Evolutionary conservation across 2,113 vertebrate genomes (phyloP), one percentile per base, ranked within the genome.

Genomic region (Mustela lutreola): DNA sequence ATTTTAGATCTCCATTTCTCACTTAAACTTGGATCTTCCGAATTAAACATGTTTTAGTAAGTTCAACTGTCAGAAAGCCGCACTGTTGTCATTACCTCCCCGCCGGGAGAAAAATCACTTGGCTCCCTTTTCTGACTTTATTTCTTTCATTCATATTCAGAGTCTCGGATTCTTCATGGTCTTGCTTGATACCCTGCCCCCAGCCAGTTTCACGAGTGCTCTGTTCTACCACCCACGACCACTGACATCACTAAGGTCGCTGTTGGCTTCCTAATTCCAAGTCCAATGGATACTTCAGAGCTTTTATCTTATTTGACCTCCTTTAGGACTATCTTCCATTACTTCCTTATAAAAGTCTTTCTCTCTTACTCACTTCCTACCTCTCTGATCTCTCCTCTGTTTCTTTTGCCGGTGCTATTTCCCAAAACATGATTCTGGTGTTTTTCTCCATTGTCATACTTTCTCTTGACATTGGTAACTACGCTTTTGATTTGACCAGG

Each of bases 41-140:
- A 87, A 94, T 97, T 80, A 97, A 94, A 90, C 75, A 75, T 79
- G 42, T 83, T 96, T 96, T 87, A 80, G 60, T 75, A 70, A 90
- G 75, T 45, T 94, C 75, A 90, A 48, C 58, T 84, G 53, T 94
- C 82, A 91, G 94, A 93, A 50, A 88, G 26, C 48, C 50, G 2
- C 24, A n/a, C 48, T 91, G 73, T 67, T 73, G 2, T 92, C 80
- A 79, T 90, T 95, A 87, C 33, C 58, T 97, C 65, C 58, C 78
- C 92, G 73, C 67, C 56, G 62, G 67, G 56, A 93, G n/a, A 87
- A 87, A 89, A 87, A 62, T 73, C 39, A 42, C 12, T 42, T 80
- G 8, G 79, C 96, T 95, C 36, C 33, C 3, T 94, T 89, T 67
- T 81, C 62, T 93, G 70, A 84, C 56, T 96, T 86, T 79, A 39